Evolutionary conservation across 1,140 invertebrate species (phyloP), one percentile per base, ranked within the genome.

Genomic region (Achatina immaculata): DNA sequence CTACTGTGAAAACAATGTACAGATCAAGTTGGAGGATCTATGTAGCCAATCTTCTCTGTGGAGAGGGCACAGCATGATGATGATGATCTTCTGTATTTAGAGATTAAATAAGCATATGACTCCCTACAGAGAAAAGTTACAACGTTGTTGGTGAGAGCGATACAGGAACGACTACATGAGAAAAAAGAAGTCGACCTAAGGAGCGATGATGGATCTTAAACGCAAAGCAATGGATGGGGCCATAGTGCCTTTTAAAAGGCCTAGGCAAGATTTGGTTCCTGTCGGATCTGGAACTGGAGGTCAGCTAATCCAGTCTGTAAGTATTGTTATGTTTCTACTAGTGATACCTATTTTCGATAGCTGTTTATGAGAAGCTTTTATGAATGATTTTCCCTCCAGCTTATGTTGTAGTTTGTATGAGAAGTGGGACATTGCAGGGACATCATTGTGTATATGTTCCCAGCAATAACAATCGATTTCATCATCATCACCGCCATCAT

Each of bases 241-340:
- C 14, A 83, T 96, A 19, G 94, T 96, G 3, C 94, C 94, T 21
- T 92, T 93, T 0, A 96, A 95, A 90, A 94, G 93, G 86, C 93
- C 93, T 0, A 93, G 94, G 88, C 94, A 94, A 93, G 95, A 96
- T 91, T 28, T 92, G 19, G 93, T 95, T 62, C 91, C 92, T 21
- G 72, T 74, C 3, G 83, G 80, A 42, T 81, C 73, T 16, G 84
- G 86, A 34, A 83, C 83, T 28, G 31, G 68, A 55, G 77, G 73
- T 31, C 82, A 85, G 16, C 55, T 89, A 7, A 65, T 89, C 58
- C 83, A 87, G 77, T 85, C 86, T 80, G 89, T 89, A 84, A 83
- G 81, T 83, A 31, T 73, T 40, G 24, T 34, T 69, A 11, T 80
- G 16, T 14, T 0, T 34, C 6, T 16, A 3, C 69, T 28, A 31